Percentiles rank a stretch among this genome's conserved stretches.
phyloP scores from a whole-genome alignment of 2,888 invertebrate genomes.

The Serripes groenlandicus region DNA sequence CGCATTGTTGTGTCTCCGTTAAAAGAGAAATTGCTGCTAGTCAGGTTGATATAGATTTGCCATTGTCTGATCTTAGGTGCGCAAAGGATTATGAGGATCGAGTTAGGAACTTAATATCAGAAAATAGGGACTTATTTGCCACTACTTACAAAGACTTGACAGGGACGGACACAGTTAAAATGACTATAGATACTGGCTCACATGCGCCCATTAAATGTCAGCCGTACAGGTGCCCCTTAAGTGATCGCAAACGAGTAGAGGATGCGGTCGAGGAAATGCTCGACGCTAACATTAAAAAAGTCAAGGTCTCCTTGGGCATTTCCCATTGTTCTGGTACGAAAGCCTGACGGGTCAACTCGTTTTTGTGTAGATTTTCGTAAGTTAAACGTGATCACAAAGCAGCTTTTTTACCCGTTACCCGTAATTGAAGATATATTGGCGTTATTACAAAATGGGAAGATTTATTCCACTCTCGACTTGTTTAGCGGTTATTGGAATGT shows the following conservation, averaged over 20 bases:
- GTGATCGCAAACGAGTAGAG: constrained; percentile 22
- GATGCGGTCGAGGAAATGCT: not conserved
- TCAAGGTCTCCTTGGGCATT: constrained; percentile 13
- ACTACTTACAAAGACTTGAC: constrained; percentile 9
- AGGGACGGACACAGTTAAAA: constrained; percentile 7
- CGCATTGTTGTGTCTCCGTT: too few relatives aligned
- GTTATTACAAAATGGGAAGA: not conserved
- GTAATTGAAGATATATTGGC: not conserved
- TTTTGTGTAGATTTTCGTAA: constrained; percentile 1
- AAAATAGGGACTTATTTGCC: too few relatives aligned
- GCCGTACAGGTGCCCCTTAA: constrained; percentile 10
- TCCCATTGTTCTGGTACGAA: not conserved
- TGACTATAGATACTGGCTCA: constrained; percentile 5
- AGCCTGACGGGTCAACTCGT: not conserved
- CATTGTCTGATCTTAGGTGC: too few relatives aligned
- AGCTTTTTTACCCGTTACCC: not conserved
- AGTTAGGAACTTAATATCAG: too few relatives aligned
- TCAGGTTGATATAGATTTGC: too few relatives aligned
- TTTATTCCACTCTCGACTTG: not conserved
- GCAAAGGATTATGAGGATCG: too few relatives aligned
- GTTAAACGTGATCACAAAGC: not conserved
- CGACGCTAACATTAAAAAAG: constrained; percentile 2
- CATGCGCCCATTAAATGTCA: constrained; percentile 11
- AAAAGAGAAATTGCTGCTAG: too few relatives aligned
- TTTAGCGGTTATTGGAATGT: not conserved